Base-by-base conservation (phyloP, 1,140 invertebrate genomes). In the Scylla paramamosain region DNA sequence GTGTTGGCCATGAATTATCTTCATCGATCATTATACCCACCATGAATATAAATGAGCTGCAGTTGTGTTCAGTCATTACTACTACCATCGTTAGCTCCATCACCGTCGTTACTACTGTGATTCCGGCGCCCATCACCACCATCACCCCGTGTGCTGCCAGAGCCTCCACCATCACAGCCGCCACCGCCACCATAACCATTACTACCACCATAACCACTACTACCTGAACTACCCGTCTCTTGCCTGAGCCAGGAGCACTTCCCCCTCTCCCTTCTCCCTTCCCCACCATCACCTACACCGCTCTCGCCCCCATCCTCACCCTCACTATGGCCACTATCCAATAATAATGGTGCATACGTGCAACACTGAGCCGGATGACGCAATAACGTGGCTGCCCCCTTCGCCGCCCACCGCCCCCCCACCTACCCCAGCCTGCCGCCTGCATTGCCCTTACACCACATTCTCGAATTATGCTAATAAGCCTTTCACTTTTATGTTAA, bases 311-410 rank as follows among this genome's bases (percentile, higher is more conserved):
- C 59, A 83, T 45, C 92, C 92, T 87, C 87, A 83, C 92, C 87
- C 92, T 87, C 92, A 45, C 82, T 28, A 93, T 52, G 48, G 92
- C 92, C 92, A 93, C 92, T 93, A 93, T 88, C 92, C 92, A 93
- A 93, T 93, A 93, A 93, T 93, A 82, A 93, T 93, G 92, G 92
- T 93, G 31, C 92, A 93, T 88, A 93, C 92, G 92, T 93, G 92
- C 45, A 93, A 87, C 92, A 93, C 87, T 93, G 82, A 93, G 92
- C 92, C 46, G 83, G 92, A 87, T 93, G 77, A 93, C 46, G 92
- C 92, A 87, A 93, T 93, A 93, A 93, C 83, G 32, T 48, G 39
- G 29, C 3, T 83, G 29, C 92, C 48, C n/a, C 48, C 86, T 77
- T 46, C 10, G 31, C 46, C 20, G 20, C 0, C 67, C 1, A 0